Conservation (phyloP, 2,113 vertebrate genomes). For the Vireo altiloquus region DNA sequence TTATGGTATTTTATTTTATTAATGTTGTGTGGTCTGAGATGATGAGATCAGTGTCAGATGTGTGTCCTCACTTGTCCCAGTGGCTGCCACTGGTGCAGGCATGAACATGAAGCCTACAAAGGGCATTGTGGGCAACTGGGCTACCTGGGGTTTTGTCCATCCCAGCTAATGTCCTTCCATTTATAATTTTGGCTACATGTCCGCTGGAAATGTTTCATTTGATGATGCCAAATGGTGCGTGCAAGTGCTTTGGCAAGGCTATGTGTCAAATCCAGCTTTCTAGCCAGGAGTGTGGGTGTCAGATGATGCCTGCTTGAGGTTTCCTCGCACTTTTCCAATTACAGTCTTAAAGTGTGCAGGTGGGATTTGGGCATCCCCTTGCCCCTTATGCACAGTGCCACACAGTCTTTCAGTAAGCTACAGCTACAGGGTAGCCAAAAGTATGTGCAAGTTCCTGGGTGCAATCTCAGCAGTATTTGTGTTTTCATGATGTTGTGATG, state of each 20-base stretch:
- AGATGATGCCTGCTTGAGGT: neutral
- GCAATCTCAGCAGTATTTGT: neutral
- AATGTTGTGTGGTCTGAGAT: neutral
- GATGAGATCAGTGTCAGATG: neutral
- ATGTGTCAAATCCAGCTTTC: neutral
- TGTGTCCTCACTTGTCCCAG: neutral
- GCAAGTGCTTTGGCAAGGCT: neutral
- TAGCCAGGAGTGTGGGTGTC: neutral
- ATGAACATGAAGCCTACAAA: neutral
- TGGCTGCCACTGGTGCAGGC: neutral
- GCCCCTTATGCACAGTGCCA: neutral
- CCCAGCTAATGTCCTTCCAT: neutral
- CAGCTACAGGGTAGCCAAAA: neutral
- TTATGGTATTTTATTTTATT: neutral
- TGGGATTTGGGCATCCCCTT: neutral
- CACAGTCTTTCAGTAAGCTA: neutral
- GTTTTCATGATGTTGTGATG: neutral
- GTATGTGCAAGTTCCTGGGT: neutral
- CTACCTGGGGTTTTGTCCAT: neutral
- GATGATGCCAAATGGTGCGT: neutral
- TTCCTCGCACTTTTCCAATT: neutral
- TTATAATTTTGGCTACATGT: neutral
- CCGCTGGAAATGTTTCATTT: neutral
- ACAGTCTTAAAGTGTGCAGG: neutral
- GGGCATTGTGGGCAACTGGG: neutral